Conservation (phyloP, 2,113 vertebrate species). For the Rhizomys pruinosus region DNA sequence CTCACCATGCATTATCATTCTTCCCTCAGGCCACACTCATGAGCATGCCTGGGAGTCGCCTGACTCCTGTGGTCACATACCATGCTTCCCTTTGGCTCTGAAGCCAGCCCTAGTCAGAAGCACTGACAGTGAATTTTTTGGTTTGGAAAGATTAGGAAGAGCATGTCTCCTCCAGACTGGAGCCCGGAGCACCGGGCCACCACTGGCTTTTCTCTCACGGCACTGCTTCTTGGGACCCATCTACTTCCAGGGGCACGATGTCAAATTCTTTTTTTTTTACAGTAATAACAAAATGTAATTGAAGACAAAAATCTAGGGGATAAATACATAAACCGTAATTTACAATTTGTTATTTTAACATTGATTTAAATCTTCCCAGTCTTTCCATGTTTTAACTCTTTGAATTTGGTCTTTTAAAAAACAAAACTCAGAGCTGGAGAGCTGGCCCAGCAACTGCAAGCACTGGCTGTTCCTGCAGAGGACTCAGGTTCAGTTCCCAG, state of each 20-base stretch:
- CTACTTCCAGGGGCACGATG: not conserved
- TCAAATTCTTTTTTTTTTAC: not conserved
- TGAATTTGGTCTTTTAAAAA: slow-evolving; percentile 14
- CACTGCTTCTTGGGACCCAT: not conserved
- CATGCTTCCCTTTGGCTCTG: not conserved
- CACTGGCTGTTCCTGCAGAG: too few relatives aligned
- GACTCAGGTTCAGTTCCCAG: too few relatives aligned
- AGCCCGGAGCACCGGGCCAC: not conserved
- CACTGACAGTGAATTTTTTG: not conserved
- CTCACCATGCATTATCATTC: not conserved
- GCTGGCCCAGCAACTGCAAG: too few relatives aligned
- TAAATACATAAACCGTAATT: slow-evolving; percentile 6
- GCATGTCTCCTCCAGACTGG: not conserved
- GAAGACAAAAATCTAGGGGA: not conserved
- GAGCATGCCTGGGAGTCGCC: not conserved
- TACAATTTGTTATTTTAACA: not conserved
- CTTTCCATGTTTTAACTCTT: not conserved
- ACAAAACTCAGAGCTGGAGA: too few relatives aligned
- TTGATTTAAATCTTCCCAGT: not conserved
- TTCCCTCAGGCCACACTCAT: not conserved
- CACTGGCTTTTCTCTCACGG: not conserved
- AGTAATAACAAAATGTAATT: not conserved
- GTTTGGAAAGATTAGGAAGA: not conserved
- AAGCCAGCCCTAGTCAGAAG: not conserved
- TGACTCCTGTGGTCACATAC: not conserved